These are phyloP conservation scores for Caenorhabditis brenneri DNA, from an alignment of 1,140 invertebrate genomes.

Conservation along the genomic window DNA sequence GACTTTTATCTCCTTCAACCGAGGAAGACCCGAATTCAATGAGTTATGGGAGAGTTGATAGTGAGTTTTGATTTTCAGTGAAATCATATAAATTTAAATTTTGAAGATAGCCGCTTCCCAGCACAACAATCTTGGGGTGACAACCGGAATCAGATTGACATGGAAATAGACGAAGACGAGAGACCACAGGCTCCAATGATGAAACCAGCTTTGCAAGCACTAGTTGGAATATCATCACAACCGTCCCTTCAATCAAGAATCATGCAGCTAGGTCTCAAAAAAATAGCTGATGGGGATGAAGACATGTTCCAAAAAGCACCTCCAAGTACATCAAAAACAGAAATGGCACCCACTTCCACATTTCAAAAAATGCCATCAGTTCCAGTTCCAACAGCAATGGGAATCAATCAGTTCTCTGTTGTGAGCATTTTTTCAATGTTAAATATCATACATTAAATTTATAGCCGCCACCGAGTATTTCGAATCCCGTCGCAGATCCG, in stretches of 20 bases:
- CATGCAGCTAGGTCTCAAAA: slow-evolving; percentile 21
- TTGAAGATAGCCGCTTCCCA: not conserved
- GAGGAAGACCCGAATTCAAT: not conserved
- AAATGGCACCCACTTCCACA: not conserved
- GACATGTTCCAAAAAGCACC: slow-evolving; percentile 34
- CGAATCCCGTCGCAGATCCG: not conserved
- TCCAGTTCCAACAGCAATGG: too few species aligned
- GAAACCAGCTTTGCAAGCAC: slow-evolving; percentile 1
- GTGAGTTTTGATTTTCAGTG: not conserved
- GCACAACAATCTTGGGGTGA: slow-evolving; percentile 3
- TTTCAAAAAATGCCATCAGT: not conserved
- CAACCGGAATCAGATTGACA: slow-evolving; percentile 51
- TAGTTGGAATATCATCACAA: slow-evolving; percentile 12
- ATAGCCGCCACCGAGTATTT: not conserved
- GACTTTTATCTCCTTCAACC: slow-evolving; percentile 14
- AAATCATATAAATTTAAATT: not conserved
- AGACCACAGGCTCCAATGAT: slow-evolving; percentile 17
- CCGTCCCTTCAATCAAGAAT: slow-evolving; percentile 9
- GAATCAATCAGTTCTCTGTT: not conserved
- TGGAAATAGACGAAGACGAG: slow-evolving; percentile 69
- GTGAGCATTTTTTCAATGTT: not conserved
- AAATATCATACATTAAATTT: not conserved
- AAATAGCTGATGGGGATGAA: slow-evolving; percentile 11
- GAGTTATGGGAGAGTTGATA: not conserved
- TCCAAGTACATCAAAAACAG: not conserved